phyloP scores from a whole-genome alignment of 1,140 invertebrate genomes.

The Sarcophaga peregrina region DNA sequence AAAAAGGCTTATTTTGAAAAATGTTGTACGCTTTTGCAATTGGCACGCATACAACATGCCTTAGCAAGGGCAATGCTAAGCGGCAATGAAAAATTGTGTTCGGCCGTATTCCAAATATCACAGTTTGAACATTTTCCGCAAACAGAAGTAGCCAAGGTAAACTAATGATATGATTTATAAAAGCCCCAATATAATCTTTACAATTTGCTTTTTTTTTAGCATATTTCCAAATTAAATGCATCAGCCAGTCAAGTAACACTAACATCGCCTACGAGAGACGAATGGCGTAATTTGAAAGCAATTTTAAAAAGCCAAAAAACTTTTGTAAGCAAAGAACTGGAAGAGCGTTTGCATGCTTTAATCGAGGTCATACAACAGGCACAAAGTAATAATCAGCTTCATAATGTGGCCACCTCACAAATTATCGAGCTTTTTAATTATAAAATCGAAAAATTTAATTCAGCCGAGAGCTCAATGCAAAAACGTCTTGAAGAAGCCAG shows the following conservation, averaged over 20 bases:
- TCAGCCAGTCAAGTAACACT: slow-evolving; percentile 1
- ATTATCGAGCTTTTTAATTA: slow-evolving; percentile 63
- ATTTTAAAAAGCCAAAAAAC: slow-evolving; percentile 59
- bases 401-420: slow-evolving; percentile 59
- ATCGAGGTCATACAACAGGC: slow-evolving; percentile 55
- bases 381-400: slow-evolving; percentile 55
- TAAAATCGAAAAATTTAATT: slow-evolving; percentile 61
- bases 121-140: slow-evolving; percentile 61
- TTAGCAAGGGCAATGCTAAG: slow-evolving; percentile 57
- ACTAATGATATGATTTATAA: not conserved
- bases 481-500: slow-evolving; percentile 61
- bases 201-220: slow-evolving; percentile 46
- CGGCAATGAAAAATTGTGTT: slow-evolving; percentile 52
- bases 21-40: slow-evolving; percentile 54
- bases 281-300: slow-evolving; percentile 60
- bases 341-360: slow-evolving; percentile 55
- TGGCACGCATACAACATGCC: slow-evolving; percentile 57
- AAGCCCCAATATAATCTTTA: not conserved
- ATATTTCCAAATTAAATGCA: slow-evolving; percentile 51
- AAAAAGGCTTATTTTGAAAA: slow-evolving; percentile 64
- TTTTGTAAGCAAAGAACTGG: slow-evolving; percentile 58
- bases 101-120: slow-evolving; percentile 58
- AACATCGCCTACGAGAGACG: slow-evolving; percentile 44
- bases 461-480: slow-evolving; percentile 48
- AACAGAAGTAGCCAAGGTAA: slow-evolving; percentile 58